Base-by-base conservation (phyloP, 2,797 vertebrate genomes). In the Sebastes steindachneri region DNA sequence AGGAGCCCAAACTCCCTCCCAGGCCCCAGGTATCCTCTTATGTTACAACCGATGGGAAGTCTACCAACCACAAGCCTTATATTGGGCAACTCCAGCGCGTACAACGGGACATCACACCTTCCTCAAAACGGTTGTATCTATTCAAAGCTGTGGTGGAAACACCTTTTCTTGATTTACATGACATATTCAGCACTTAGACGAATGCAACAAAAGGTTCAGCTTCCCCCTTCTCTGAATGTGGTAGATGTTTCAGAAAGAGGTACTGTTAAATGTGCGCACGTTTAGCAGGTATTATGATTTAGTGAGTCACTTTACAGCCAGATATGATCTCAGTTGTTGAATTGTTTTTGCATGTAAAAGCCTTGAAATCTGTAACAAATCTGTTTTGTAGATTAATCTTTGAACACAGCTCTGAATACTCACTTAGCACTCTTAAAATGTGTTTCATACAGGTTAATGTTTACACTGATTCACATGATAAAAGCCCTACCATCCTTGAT, bases 11-110 rank as follows among this genome's bases (percentile, higher is more conserved):
- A 5, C 48, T 31, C 58, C 25, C 75, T 29, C 19, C 55, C 9
- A 28, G 77, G 58, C 85, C 79, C 55, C 86, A 91, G 89, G 88
- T 92, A 92, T 85, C 89, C 88, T 86, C 90, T 83, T 77, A 84
- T 88, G 89, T 84, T 89, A 88, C 89, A 92, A 88, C 83, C 2
- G 55, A 81, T 68, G 85, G 79, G 84, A 84, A 82, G 75, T 45
- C 21, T 28, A 60, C 74, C 77, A 48, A 91, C 92, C 89, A 73
- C 90, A 87, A 48, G 79, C 75, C 76, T 80, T 41, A 51, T 29
- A 54, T 90, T 92, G 75, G 83, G 86, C 69, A 93, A 93, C 77
- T 62, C 77, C 74, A 33, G 75, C 4, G 26, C 54, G 0, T 75
- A 31, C 80, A 67, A 66, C 25, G 60, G 73, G 73, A 66, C 59